These are phyloP conservation scores for Papilio polytes DNA, from an alignment of 1,140 invertebrate genomes.

Conservation along the genomic window DNA sequence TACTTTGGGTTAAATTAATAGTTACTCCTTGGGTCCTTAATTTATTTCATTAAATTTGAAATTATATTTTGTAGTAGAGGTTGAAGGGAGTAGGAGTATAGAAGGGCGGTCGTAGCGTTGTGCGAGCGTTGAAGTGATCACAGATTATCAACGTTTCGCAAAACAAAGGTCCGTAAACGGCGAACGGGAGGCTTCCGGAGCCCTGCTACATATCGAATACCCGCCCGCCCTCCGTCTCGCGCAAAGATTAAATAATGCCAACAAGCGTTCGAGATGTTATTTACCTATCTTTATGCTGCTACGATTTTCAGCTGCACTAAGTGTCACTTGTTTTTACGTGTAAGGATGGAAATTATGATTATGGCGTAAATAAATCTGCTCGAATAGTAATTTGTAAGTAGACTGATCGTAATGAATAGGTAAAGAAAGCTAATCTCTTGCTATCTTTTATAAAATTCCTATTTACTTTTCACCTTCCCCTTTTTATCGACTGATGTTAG, in stretches of 20 bases:
- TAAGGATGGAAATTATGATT: too few species aligned
- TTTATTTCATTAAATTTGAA: background rate
- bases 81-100: background rate
- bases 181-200: slow-evolving; percentile 64
- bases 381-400: too few species aligned
- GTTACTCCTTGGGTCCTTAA: background rate
- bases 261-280: slow-evolving; percentile 28
- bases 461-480: too few species aligned
- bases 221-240: slow-evolving; percentile 58
- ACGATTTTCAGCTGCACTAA: background rate
- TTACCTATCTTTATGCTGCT: background rate
- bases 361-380: too few species aligned
- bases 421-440: too few species aligned
- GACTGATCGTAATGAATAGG: too few species aligned
- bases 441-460: too few species aligned
- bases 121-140: slow-evolving; percentile 43
- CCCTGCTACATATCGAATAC: slow-evolving; percentile 64
- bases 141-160: slow-evolving; percentile 51
- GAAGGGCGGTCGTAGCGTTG: background rate
- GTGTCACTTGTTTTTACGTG: background rate
- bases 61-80: background rate
- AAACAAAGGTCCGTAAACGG: slow-evolving; percentile 77
- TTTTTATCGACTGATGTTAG: too few species aligned
- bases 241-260: slow-evolving; percentile 53
- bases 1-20: background rate